Percentiles rank a stretch among this genome's conserved stretches.
These are phyloP conservation scores for Pygocentrus nattereri DNA, from an alignment of 2,797 vertebrate genomes.

Conservation along the genomic window DNA sequence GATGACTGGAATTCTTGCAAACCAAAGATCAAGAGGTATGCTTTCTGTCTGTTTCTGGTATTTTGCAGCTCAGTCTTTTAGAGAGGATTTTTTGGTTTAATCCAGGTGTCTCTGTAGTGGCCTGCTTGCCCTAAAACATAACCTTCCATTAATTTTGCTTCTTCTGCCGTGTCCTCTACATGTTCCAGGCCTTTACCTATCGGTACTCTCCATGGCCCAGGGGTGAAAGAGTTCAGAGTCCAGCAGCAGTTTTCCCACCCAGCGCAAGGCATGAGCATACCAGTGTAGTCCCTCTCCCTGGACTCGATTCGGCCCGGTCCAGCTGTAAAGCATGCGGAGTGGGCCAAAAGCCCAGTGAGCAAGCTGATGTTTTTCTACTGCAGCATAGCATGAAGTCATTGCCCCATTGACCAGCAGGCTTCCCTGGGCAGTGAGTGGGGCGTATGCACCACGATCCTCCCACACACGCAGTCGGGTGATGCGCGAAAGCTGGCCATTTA, in stretches of 20 bases:
- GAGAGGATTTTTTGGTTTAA: neutral
- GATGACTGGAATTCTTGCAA: neutral
- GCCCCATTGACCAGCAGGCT: slow-evolving; percentile 90
- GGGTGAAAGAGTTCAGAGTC: slow-evolving; percentile 86
- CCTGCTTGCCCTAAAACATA: neutral
- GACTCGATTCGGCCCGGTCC: slow-evolving; percentile 69
- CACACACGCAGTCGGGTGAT: slow-evolving; percentile 74
- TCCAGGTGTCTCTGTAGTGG: neutral
- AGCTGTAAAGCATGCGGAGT: slow-evolving; percentile 83
- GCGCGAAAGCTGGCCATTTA: slow-evolving; percentile 74
- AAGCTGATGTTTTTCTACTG: slow-evolving; percentile 84
- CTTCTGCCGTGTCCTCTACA: neutral
- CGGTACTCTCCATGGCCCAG: slow-evolving; percentile 73
- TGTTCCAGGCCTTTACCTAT: slow-evolving; percentile 63
- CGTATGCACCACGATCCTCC: slow-evolving; percentile 81
- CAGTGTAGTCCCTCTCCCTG: slow-evolving; percentile 86
- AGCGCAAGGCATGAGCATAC: slow-evolving; percentile 88
- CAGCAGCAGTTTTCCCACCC: slow-evolving; percentile 83
- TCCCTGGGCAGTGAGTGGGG: slow-evolving; percentile 88
- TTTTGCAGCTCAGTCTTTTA: neutral
- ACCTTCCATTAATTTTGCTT: slow-evolving; percentile 10
- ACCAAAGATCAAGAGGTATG: slow-evolving; percentile 8
- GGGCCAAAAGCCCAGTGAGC: slow-evolving; percentile 91
- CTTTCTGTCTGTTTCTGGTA: neutral
- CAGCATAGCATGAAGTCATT: slow-evolving; percentile 90